Base-by-base conservation (phyloP, 2,797 vertebrate species). In the Aldrovandia affinis region DNA sequence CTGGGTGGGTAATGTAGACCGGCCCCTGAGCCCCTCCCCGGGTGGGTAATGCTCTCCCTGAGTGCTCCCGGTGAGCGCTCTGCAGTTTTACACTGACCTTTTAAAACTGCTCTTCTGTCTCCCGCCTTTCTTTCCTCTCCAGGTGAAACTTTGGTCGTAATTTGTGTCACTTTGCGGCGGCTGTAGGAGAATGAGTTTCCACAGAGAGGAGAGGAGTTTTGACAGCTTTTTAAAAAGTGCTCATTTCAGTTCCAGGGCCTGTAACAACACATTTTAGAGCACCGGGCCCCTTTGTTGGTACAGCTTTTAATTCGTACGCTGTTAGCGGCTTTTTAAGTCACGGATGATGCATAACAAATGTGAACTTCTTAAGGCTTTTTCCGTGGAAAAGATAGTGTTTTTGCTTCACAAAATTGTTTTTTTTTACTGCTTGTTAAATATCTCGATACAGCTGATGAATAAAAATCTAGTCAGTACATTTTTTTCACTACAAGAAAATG, bases 181-280 rank as follows among this genome's bases (percentile, higher is more conserved):
- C 54, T 91, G 90, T 89, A 89, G 89, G 90, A 92, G 92, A 92
- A 89, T 86, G 89, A 85, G 77, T 88, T 89, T 86, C 88, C 86
- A 91, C 84, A 52, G 65, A 86, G 84, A 89, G 88, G 85, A 88
- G 88, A 89, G 89, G 85, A 80, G 89, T 84, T 86, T 90, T 91
- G 92, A 93, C 91, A 92, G 86, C 86, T 87, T 80, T 86, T 92
- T 91, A 93, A 92, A n/a, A 92, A 91, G 85, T 79, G 85, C 86
- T 90, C 81, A 88, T 91, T 92, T 91, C 87, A 81, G 87, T 85
- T 90, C 86, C 50, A 83, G 5, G 70, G 39, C 20, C 70, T 42
- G 70, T 20, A 39, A 75, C 4, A 44, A 75, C 18, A 42, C 39
- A 44, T 75, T 42, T 75, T 12, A n/a, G 39, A 75, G 70, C 39